Conservation (phyloP, 2,888 invertebrate species). For the Lapara coniferarum region DNA sequence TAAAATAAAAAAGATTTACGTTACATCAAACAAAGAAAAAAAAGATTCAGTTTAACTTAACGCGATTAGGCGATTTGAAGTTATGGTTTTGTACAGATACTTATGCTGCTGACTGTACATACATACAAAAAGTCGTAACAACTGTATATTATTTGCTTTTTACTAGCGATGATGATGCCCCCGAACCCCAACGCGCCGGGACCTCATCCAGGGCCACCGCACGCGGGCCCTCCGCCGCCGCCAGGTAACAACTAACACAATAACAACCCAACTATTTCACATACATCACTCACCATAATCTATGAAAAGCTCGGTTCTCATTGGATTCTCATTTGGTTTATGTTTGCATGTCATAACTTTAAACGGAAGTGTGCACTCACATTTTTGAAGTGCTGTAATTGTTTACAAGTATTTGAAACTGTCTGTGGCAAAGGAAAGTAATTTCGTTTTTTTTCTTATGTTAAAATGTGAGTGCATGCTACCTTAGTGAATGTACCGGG, state of each 20-base stretch:
- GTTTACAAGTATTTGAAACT: not conserved
- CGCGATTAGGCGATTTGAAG: no score
- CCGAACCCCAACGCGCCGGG: constrained; percentile 59
- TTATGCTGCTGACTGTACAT: no score
- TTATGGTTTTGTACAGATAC: no score
- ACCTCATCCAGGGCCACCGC: constrained; percentile 54
- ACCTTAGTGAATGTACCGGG: constrained; percentile 1
- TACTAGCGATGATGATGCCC: constrained; percentile 76
- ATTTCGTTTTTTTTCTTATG: not conserved
- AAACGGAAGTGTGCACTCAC: not conserved
- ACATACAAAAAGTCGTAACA: no score
- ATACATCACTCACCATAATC: not conserved
- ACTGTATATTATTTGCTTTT: constrained; percentile 25
- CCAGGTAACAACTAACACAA: constrained; percentile 46
- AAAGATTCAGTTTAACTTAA: no score
- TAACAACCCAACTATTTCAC: not conserved
- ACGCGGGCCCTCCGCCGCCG: constrained; percentile 64
- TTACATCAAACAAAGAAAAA: no score
- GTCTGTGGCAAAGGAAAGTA: not conserved
- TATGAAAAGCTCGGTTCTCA: not conserved
- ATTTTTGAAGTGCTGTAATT: not conserved
- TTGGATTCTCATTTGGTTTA: constrained; percentile 24
- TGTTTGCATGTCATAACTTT: constrained; percentile 8
- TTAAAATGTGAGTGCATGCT: not conserved
- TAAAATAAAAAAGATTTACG: no score